Conservation (phyloP, 1,140 invertebrate species). For the Helicoverpa zea region DNA sequence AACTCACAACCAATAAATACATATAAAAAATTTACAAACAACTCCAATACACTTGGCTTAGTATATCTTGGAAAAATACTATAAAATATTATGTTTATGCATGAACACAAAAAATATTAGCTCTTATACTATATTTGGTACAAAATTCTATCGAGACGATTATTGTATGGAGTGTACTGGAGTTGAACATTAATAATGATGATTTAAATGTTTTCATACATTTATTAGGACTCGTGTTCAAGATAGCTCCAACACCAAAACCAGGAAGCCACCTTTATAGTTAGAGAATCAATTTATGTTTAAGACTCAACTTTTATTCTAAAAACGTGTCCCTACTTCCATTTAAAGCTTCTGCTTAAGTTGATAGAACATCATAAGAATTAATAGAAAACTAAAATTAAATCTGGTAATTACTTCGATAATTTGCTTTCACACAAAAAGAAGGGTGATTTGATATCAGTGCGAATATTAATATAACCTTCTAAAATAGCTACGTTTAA, state of each 20-base stretch:
- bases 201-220: background rate
- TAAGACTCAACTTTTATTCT: background rate
- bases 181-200: background rate
- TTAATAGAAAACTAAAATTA: slow-evolving; percentile 20
- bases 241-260: background rate
- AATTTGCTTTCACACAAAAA: background rate
- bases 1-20: slow-evolving; percentile 40
- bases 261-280: too few species aligned
- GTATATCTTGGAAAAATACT: background rate
- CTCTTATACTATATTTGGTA: too few species aligned
- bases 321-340: background rate
- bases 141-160: too few species aligned
- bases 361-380: slow-evolving; percentile 1
- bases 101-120: background rate
- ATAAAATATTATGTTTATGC: background rate
- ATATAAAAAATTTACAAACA: background rate
- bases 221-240: background rate
- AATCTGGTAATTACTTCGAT: slow-evolving; percentile 10
- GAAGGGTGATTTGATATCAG: slow-evolving; percentile 14
- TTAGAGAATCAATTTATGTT: too few species aligned
- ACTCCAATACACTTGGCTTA: slow-evolving; percentile 16
- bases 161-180: background rate
- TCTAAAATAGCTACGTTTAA: slow-evolving; percentile 21
- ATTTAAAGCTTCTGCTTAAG: slow-evolving; percentile 35
- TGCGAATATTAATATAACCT: slow-evolving; percentile 8